Conservation (phyloP, 2,797 vertebrate species). For the Pseudomugil tenellus region DNA sequence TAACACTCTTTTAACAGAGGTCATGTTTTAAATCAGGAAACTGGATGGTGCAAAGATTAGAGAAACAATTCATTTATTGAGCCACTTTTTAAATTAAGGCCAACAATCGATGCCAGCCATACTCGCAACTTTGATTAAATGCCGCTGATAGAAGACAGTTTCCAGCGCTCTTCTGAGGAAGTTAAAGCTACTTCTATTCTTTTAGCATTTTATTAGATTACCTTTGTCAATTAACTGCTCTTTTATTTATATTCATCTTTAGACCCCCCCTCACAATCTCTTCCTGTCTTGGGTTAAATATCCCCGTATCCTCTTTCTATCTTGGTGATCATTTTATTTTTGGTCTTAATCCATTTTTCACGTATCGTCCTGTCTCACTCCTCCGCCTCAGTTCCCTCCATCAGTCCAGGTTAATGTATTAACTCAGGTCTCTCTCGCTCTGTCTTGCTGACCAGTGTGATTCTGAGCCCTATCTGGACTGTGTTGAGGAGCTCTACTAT, state of each 20-base stretch:
- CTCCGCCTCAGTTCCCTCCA: conserved; percentile 48
- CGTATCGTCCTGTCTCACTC: conserved; percentile 36
- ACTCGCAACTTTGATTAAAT: background rate
- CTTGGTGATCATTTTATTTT: conserved; percentile 37
- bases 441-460: conserved; percentile 92
- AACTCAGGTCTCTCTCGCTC: conserved; percentile 86
- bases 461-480: conserved; percentile 96
- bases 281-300: conserved; percentile 37
- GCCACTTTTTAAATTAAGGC: background rate
- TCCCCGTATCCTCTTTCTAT: conserved; percentile 24
- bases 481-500: conserved; percentile 98
- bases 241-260: conserved; percentile 14
- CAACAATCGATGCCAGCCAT: background rate
- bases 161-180: too few species aligned
- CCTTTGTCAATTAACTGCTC: conserved; percentile 3
- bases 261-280: too few species aligned
- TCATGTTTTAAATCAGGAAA: background rate
- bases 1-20: background rate
- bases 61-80: background rate
- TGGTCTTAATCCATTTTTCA: conserved; percentile 55
- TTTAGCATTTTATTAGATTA: conserved; percentile 7
- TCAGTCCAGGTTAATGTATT: conserved; percentile 85
- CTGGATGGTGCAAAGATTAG: background rate
- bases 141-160: background rate
- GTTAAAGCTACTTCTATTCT: background rate